Base-by-base conservation (phyloP, 2,888 invertebrate genomes). In the Drosophila affinis region DNA sequence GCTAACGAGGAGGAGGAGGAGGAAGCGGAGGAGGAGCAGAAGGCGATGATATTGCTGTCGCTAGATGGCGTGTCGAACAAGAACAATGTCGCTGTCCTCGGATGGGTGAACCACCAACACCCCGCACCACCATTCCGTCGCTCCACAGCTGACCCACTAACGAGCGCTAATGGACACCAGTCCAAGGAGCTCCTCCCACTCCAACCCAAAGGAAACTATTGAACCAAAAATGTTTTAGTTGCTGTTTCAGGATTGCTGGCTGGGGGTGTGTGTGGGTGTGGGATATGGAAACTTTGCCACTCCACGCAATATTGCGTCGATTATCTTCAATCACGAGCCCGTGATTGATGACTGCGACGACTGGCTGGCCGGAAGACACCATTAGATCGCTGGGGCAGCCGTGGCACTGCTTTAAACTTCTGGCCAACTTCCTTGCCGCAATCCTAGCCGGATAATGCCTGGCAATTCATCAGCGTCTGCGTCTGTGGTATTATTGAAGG, bases 41-140 rank as follows among this genome's bases (percentile, higher is more conserved):
- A 7, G 39, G 39, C 39, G 39, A 39, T 39, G 65, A 46, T 55
- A 58, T 34, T 57, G 56, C 76, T 78, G 81, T 77, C 87, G 82
- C 81, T 84, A 74, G 81, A 67, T 83, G 82, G 81, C 85, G 79
- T 83, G 83, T 83, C 68, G 71, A 72, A 83, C 87, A 83, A 75
- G 87, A 63, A 81, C 65, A 81, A 77, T 85, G 85, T 82, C 62
- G 49, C 70, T 68, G 59, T 79, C 79, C 64, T 64, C 76, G 78
- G 56, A 53, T 67, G 62, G 49, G 52, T 70, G 72, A 82, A 76
- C 12, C 54, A 17, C 7, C 27, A n/a, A n/a, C 24, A 24, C 10
- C 46, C 9, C 6, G n/a, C 21, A 12, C 7, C 44, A 3, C 2
- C 46, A 21, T 5, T n/a, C n/a, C 24, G 6, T 7, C 0, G 4